Percentiles rank a stretch among this genome's conserved stretches.
These are phyloP conservation scores for Ailuropoda melanoleuca DNA, from an alignment of 2,113 vertebrate species.

Conservation along the genomic window DNA sequence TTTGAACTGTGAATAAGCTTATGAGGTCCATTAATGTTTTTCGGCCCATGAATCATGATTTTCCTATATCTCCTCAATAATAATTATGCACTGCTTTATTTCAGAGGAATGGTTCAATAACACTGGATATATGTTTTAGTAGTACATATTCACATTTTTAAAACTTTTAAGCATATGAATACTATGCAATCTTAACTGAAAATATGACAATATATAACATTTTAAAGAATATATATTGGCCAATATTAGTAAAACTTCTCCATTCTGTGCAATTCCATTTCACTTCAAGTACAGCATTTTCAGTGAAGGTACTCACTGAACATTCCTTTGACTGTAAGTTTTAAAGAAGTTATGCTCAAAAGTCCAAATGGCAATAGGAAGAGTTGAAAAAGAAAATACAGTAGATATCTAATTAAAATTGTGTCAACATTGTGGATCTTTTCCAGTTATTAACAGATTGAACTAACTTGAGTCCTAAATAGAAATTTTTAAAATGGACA, in stretches of 20 bases:
- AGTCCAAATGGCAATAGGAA: not conserved
- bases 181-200: not conserved
- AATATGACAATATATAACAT: not conserved
- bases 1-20: not conserved
- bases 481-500: not conserved
- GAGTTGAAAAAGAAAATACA: not conserved
- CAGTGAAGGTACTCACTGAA: not conserved
- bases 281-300: not conserved
- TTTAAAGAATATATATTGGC: not conserved
- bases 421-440: not conserved
- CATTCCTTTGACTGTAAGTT: not conserved
- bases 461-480: not conserved
- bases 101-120: not conserved
- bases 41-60: not conserved
- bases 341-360: conserved; percentile 1
- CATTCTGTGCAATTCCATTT: not conserved
- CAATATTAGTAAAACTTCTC: not conserved
- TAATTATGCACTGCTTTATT: not conserved
- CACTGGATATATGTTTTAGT: not conserved
- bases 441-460: not conserved
- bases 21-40: not conserved
- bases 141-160: not conserved
- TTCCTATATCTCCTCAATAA: not conserved
- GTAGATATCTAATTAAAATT: not conserved
- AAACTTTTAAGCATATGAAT: not conserved